Conservation (phyloP, 2,888 invertebrate genomes). For the Exocentrus adspersus region DNA sequence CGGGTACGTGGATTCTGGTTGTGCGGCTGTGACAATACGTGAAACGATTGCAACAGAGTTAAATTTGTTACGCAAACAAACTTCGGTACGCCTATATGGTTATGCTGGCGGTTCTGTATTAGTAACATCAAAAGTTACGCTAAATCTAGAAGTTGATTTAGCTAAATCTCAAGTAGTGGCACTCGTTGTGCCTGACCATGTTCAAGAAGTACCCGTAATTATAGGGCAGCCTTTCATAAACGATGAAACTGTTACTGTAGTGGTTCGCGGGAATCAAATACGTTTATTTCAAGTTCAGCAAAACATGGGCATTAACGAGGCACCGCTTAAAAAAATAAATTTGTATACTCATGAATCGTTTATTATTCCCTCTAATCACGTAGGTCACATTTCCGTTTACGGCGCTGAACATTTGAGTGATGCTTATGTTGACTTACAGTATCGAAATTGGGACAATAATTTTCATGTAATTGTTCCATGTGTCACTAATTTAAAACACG, state of each 20-base stretch:
- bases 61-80: conserved; percentile 18
- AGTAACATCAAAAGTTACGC: conserved; percentile 14
- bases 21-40: conserved; percentile 24
- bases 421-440: conserved; percentile 30
- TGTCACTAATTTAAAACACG: conserved; percentile 19
- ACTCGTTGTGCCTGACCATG: conserved; percentile 36
- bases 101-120: conserved; percentile 26
- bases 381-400: conserved; percentile 27
- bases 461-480: conserved; percentile 28
- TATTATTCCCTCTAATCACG: conserved; percentile 28
- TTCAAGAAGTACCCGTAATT: conserved; percentile 14
- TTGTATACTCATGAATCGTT: conserved; percentile 23
- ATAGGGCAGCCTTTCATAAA: too few species aligned
- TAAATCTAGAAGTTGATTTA: conserved; percentile 29
- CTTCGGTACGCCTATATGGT: conserved; percentile 21
- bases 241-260: too few species aligned
- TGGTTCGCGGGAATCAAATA: too few species aligned
- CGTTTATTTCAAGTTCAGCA: too few species aligned
- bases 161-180: conserved; percentile 27
- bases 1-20: conserved; percentile 37
- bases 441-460: conserved; percentile 18
- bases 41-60: neutral
- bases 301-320: too few species aligned
- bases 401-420: conserved; percentile 4
- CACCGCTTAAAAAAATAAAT: conserved; percentile 14